These are phyloP conservation scores for Enteromius unitaeniatus DNA, from an alignment of 2,797 vertebrate species.

Conservation along the genomic window DNA sequence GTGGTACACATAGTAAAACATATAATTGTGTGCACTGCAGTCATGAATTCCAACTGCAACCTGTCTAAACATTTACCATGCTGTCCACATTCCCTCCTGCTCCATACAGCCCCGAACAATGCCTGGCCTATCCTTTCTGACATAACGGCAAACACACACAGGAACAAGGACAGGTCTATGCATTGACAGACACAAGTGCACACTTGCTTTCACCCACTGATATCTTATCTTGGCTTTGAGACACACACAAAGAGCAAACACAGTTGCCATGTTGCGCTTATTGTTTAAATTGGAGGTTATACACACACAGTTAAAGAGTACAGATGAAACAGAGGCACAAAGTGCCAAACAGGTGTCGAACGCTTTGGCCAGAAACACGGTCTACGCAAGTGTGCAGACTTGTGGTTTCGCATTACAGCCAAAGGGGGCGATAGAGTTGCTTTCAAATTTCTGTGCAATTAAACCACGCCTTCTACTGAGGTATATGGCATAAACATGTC, in stretches of 20 bases:
- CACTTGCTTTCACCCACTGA: slow-evolving; percentile 48
- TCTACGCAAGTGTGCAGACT: background rate
- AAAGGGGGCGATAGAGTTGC: background rate
- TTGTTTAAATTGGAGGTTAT: slow-evolving; percentile 53
- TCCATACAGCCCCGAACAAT: slow-evolving; percentile 49
- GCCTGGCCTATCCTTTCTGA: slow-evolving; percentile 42
- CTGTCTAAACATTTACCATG: slow-evolving; percentile 59
- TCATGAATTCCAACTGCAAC: slow-evolving; percentile 44
- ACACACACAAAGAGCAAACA: slow-evolving; percentile 59
- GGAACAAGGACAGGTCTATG: slow-evolving; percentile 39
- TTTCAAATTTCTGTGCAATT: background rate
- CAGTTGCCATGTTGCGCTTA: slow-evolving; percentile 60
- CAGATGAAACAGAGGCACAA: background rate
- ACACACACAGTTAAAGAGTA: slow-evolving; percentile 46
- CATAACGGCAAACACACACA: slow-evolving; percentile 39
- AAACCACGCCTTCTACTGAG: background rate
- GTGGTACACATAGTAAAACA: background rate
- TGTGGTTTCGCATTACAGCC: background rate
- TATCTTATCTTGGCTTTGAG: slow-evolving; percentile 58
- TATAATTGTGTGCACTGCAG: background rate
- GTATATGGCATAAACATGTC: background rate
- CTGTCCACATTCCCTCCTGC: slow-evolving; percentile 20
- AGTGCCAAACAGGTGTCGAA: background rate
- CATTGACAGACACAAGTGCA: slow-evolving; percentile 55
- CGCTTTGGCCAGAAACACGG: background rate